Evolutionary conservation across 1,140 invertebrate genomes (phyloP), one percentile per base, ranked within the genome.

Genomic region (Sipha flava): DNA sequence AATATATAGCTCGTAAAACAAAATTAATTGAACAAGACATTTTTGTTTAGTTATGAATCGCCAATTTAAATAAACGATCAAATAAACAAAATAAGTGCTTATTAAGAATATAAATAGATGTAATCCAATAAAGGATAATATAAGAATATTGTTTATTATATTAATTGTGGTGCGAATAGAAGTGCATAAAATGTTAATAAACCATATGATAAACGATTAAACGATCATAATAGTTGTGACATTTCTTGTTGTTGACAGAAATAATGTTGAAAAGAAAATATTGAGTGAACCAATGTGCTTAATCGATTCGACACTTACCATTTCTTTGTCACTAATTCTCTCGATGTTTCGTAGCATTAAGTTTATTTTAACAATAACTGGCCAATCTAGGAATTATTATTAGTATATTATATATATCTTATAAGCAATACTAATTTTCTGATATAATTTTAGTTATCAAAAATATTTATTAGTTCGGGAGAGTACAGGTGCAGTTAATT

Each of bases 311-410:
- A 95, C n/a, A n/a, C 94, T 95, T 93, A 96, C 94, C 95, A 97
- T 97, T 90, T 95, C 95, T 89, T 96, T 95, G 93, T 98, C 95
- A 89, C 96, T 93, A 89, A 97, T 97, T 93, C 96, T 96, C 89
- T 94, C 96, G 90, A 98, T 97, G 88, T 94, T 96, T 84, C 95
- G 92, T 82, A 98, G 91, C 88, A 91, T 95, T 88, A 97, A 90
- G 92, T 97, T 96, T 89, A 97, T 94, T 85, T 87, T 85, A 84
- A 95, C 93, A 88, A 90, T 87, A 85, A 92, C 93, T 83, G 93
- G 90, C 86, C 86, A 83, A 82, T 85, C 85, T 94, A 82, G n/a
- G 52, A 81, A 79, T 75, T 62, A 62, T 54, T 54, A 54, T 80
- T 37, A 57, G 43, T 43, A 18, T 26, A 29, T 70, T 47, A 37